Conservation (phyloP, 2,113 vertebrate species). For the Origma solitaria region DNA sequence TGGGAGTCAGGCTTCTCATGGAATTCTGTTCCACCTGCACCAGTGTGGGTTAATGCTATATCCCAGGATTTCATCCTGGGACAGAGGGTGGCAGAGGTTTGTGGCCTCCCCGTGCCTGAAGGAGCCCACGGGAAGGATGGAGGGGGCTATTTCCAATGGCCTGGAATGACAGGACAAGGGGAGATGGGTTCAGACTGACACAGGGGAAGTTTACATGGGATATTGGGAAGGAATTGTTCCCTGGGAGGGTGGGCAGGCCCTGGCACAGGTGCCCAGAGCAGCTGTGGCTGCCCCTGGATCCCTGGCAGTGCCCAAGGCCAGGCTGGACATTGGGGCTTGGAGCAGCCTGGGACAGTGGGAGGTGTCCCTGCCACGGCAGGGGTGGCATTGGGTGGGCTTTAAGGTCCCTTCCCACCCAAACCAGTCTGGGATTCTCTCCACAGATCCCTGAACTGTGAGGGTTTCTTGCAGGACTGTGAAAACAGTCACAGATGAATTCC, state of each 20-base stretch:
- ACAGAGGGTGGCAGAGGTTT: neutral
- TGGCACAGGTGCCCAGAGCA: neutral
- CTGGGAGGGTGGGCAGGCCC: neutral
- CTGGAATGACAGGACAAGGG: rapidly evolving
- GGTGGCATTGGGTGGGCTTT: neutral
- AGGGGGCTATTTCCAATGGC: neutral
- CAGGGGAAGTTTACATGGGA: neutral
- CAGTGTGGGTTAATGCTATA: neutral
- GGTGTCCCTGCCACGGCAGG: neutral
- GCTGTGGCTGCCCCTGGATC: neutral
- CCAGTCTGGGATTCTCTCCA: neutral
- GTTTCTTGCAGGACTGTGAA: neutral
- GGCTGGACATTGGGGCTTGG: neutral
- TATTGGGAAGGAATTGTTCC: neutral
- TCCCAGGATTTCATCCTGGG: neutral
- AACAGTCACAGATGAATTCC: neutral
- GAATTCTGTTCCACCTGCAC: neutral
- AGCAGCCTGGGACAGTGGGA: neutral
- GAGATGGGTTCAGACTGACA: neutral
- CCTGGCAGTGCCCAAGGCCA: neutral
- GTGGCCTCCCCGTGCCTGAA: neutral
- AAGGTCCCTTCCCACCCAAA: neutral
- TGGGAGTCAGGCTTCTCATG: neutral
- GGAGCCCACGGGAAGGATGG: neutral
- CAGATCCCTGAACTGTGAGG: neutral